Percentiles rank a stretch among this genome's conserved stretches.
Conservation (phyloP, 2,888 invertebrate genomes). For the Lasioglossum calceatum region DNA sequence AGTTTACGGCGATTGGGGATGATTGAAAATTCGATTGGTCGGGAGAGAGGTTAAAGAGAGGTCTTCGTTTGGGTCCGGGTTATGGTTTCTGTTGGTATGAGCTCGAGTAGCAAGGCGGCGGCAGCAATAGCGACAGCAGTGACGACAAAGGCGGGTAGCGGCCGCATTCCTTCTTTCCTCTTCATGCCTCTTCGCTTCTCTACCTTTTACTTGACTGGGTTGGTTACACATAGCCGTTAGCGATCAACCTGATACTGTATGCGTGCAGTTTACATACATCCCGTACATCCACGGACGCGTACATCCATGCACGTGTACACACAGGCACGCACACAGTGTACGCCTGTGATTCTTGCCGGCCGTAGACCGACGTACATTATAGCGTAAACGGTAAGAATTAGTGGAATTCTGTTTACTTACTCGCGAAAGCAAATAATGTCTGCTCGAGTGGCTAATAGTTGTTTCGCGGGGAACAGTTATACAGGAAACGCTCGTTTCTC, state of each 20-base stretch:
- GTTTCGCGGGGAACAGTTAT: background rate
- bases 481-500: background rate
- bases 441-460: background rate
- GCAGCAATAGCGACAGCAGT: conserved; percentile 51
- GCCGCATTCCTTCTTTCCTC: conserved; percentile 85
- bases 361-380: conserved; percentile 7
- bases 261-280: conserved; percentile 27
- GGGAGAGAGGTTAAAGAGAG: background rate
- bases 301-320: background rate
- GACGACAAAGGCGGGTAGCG: conserved; percentile 55
- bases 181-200: conserved; percentile 75
- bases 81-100: background rate
- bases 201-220: conserved; percentile 58
- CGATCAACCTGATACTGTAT: conserved; percentile 37
- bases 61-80: background rate
- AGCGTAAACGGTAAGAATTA: conserved; percentile 7
- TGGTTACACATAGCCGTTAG: conserved; percentile 59
- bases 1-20: background rate
- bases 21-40: background rate
- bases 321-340: background rate
- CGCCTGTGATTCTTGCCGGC: conserved; percentile 1
- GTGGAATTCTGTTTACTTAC: conserved; percentile 16
- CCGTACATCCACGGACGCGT: background rate
- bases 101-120: conserved; percentile 80
- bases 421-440: conserved; percentile 1